A percentile compares a stretch with the other conserved stretches of the same genome.
phyloP scores from a whole-genome alignment of 2,888 invertebrate genomes.

The Cylloceria caligata region DNA sequence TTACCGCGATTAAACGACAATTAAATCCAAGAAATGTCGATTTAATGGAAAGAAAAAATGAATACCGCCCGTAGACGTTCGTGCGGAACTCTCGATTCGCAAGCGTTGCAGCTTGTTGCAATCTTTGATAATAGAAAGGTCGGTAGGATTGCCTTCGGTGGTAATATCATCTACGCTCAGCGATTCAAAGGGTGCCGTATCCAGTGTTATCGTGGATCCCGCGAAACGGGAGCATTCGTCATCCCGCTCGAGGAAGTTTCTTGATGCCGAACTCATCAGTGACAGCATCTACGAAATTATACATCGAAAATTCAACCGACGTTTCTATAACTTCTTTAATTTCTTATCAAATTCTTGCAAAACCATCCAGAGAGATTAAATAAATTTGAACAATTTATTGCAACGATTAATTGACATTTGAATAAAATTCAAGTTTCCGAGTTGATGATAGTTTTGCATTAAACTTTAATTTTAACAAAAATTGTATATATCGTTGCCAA shows the following conservation, averaged over 20 bases:
- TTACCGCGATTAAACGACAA: not conserved
- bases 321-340: not conserved
- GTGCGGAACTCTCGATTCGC: slow-evolving; percentile 75
- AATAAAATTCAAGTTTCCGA: no score
- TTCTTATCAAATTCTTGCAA: no score
- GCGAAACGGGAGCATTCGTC: slow-evolving; percentile 74
- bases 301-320: not conserved
- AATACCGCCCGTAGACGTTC: slow-evolving; percentile 78
- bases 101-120: slow-evolving; percentile 76
- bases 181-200: slow-evolving; percentile 71
- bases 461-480: no score
- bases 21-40: not conserved
- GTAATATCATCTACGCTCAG: slow-evolving; percentile 71
- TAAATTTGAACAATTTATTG: no score
- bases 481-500: no score
- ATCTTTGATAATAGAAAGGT: slow-evolving; percentile 70
- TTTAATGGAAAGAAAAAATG: slow-evolving; percentile 5
- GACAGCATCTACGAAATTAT: slow-evolving; percentile 73
- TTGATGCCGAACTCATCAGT: slow-evolving; percentile 72
- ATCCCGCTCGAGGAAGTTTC: slow-evolving; percentile 73
- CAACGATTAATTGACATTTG: no score
- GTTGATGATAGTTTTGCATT: no score
- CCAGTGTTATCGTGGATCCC: slow-evolving; percentile 73
- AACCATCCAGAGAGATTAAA: no score
- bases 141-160: slow-evolving; percentile 68